These are phyloP conservation scores for Trissonchulus sp. DNA, from an alignment of 2,888 invertebrate species.

Conservation along the genomic window DNA sequence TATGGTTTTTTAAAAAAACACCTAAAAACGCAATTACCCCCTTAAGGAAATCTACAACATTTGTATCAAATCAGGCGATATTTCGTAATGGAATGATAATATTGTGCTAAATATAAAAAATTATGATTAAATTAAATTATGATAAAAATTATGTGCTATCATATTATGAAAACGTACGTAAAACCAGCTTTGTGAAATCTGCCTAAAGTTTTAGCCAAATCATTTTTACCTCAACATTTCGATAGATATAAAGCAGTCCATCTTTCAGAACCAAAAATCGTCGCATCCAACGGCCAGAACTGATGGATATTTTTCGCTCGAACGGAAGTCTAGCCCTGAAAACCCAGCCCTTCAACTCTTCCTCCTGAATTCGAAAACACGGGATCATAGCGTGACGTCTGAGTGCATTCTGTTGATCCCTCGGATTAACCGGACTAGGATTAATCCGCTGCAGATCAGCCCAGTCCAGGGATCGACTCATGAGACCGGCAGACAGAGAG, in stretches of 20 bases:
- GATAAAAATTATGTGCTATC: no score
- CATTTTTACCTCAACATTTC: slow-evolving; percentile 61
- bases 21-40: no score
- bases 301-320: not conserved
- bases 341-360: not conserved
- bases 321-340: slow-evolving; percentile 10
- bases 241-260: slow-evolving; percentile 66
- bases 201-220: no score
- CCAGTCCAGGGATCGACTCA: not conserved
- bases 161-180: no score
- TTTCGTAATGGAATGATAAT: no score
- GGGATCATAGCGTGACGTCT: not conserved
- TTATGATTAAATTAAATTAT: no score
- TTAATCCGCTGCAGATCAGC: not conserved
- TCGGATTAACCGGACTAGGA: not conserved
- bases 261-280: slow-evolving; percentile 72
- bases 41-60: no score
- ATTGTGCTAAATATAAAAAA: no score
- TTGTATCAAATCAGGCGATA: no score
- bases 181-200: no score
- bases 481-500: not conserved
- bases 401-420: not conserved
- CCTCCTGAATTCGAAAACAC: not conserved
- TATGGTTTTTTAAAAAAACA: no score
- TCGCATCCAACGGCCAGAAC: slow-evolving; percentile 67